A percentile compares a stretch with the other conserved stretches of the same genome.
These are phyloP conservation scores for Exocentrus adspersus DNA, from an alignment of 2,888 invertebrate species.

Conservation along the genomic window DNA sequence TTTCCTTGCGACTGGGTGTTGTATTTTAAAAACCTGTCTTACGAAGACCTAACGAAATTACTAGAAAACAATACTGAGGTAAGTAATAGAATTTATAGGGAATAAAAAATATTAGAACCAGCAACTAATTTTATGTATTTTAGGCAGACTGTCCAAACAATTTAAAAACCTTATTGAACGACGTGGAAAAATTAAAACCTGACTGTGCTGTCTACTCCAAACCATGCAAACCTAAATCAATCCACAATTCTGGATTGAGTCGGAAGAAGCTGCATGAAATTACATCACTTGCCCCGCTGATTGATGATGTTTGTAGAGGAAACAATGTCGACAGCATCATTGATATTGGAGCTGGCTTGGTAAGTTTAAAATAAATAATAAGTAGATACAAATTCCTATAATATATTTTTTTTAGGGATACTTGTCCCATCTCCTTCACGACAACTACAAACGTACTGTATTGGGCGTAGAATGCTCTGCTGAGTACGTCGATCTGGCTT, in stretches of 20 bases:
- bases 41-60: constrained; percentile 65
- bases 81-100: constrained; percentile 26
- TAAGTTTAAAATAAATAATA: constrained; percentile 59
- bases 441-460: constrained; percentile 69
- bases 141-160: constrained; percentile 61
- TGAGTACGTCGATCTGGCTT: constrained; percentile 68
- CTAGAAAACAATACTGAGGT: constrained; percentile 52
- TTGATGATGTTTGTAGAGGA: constrained; percentile 65
- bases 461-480: constrained; percentile 75
- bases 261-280: constrained; percentile 80
- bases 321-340: constrained; percentile 68
- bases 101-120: not conserved
- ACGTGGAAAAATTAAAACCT: constrained; percentile 56
- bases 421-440: constrained; percentile 73
- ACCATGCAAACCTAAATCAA: constrained; percentile 44
- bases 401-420: constrained; percentile 71
- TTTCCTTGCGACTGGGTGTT: constrained; percentile 68
- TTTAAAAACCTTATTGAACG: constrained; percentile 61
- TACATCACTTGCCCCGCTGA: constrained; percentile 68
- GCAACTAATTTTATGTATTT: constrained; percentile 34
- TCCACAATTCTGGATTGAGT: constrained; percentile 62
- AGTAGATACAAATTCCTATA: not conserved
- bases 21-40: constrained; percentile 61
- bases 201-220: constrained; percentile 7
- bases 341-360: constrained; percentile 81